Conservation (phyloP, 2,888 invertebrate species). For the Eupeodes latifasciatus region DNA sequence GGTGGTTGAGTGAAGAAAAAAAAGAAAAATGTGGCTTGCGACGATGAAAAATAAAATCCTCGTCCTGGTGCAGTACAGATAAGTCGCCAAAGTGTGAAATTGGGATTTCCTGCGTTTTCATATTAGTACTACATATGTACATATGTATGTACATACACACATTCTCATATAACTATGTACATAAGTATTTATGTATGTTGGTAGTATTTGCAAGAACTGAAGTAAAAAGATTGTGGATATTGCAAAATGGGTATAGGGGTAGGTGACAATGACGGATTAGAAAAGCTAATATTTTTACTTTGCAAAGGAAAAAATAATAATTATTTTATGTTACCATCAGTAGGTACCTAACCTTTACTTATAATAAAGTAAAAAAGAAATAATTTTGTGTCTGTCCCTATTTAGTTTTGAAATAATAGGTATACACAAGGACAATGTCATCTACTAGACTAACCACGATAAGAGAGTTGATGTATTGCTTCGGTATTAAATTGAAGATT, state of each 20-base stretch:
- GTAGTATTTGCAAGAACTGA: constrained; percentile 40
- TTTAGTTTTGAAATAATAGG: not conserved
- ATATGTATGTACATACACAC: not conserved
- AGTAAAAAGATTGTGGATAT: constrained; percentile 48
- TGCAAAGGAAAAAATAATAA: not conserved
- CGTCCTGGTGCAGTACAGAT: constrained; percentile 68
- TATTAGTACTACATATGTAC: too few species aligned
- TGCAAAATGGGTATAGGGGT: not conserved
- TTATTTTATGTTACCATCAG: not conserved
- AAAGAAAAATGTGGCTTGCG: constrained; percentile 63
- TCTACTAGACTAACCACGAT: not conserved
- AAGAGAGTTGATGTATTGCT: not conserved
- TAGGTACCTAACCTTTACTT: not conserved
- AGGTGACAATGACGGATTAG: constrained; percentile 66
- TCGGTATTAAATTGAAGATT: not conserved
- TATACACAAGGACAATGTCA: not conserved
- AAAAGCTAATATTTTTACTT: constrained; percentile 55
- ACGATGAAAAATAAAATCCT: constrained; percentile 73
- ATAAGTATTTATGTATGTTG: too few species aligned
- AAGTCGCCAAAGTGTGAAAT: constrained; percentile 75
- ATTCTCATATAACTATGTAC: not conserved
- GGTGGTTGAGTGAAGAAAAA: not conserved
- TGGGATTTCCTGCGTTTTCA: constrained; percentile 71
- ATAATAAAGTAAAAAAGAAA: not conserved
- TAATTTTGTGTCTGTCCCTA: not conserved